A percentile compares a stretch with the other conserved stretches of the same genome.
Evolutionary conservation across 2,113 vertebrate genomes (phyloP).

Genomic region (Uria lomvia): DNA sequence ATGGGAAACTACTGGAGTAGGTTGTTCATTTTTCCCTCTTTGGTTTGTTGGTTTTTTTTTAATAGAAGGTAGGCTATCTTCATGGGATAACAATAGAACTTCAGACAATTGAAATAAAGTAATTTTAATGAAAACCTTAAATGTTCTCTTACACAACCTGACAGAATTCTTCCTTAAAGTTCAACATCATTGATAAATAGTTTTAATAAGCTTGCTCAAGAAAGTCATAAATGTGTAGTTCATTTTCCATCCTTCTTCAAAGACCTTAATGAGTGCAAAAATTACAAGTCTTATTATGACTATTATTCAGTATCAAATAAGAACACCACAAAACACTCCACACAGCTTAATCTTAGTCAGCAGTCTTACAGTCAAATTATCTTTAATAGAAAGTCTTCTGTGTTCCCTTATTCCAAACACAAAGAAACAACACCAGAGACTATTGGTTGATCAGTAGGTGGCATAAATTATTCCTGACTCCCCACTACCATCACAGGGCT

Average conservation of each 20-base stretch:
- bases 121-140: not conserved
- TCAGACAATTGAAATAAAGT: slow-evolving; percentile 2
- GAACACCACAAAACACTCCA: not conserved
- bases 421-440: not conserved
- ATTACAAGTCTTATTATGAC: slow-evolving; percentile 33
- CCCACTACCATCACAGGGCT: not conserved
- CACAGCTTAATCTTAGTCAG: slow-evolving; percentile 7
- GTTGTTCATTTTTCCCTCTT: not conserved
- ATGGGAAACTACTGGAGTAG: not conserved
- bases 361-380: slow-evolving; percentile 9
- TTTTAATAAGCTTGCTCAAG: slow-evolving; percentile 32
- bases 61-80: not conserved
- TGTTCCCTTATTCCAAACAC: slow-evolving; percentile 26
- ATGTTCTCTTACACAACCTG: slow-evolving; percentile 31
- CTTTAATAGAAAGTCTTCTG: not conserved
- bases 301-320: slow-evolving; percentile 9
- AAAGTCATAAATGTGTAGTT: slow-evolving; percentile 41
- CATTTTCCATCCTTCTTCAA: slow-evolving; percentile 25
- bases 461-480: slow-evolving; percentile 24
- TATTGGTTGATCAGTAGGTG: slow-evolving; percentile 33
- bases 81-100: not conserved
- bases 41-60: not conserved
- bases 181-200: slow-evolving; percentile 41
- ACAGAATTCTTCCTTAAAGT: not conserved
- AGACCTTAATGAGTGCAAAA: slow-evolving; percentile 37